Evolutionary conservation across 2,797 vertebrate species (phyloP).

Genomic region (Xenopus petersii): DNA sequence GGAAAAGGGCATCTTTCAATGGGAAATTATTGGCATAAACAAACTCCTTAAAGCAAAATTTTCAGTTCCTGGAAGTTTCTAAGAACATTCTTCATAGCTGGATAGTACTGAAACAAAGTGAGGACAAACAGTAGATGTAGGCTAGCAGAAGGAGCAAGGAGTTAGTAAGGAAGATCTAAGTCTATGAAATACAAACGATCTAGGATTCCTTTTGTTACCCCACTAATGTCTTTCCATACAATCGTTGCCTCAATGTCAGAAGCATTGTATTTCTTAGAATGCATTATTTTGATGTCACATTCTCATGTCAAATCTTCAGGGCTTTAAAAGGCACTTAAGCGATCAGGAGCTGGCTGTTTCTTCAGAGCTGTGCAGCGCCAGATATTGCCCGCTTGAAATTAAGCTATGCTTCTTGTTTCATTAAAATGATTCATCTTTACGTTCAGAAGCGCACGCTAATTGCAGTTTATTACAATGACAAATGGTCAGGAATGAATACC

Average conservation of each 20-base stretch:
- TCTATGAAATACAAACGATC: conserved; percentile 44
- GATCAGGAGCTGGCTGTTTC: conserved; percentile 36
- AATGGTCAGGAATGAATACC: background rate
- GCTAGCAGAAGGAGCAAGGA: conserved; percentile 9
- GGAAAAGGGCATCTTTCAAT: too few species aligned
- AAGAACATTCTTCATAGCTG: too few species aligned
- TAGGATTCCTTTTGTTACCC: conserved; percentile 28
- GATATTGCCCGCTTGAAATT: conserved; percentile 46
- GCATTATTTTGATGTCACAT: conserved; percentile 45
- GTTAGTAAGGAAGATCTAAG: conserved; percentile 24
- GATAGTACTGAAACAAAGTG: conserved; percentile 1
- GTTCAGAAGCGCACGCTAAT: conserved; percentile 50
- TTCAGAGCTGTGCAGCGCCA: conserved; percentile 29
- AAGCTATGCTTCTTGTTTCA: conserved; percentile 48
- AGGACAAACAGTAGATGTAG: background rate
- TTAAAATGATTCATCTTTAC: conserved; percentile 49
- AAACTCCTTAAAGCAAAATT: too few species aligned
- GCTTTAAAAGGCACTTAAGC: conserved; percentile 42
- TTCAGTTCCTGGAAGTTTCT: too few species aligned
- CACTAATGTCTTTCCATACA: conserved; percentile 49
- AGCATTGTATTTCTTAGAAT: conserved; percentile 41
- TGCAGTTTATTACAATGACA: conserved; percentile 40
- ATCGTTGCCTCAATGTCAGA: conserved; percentile 38
- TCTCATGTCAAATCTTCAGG: conserved; percentile 35
- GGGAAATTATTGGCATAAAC: too few species aligned